These are phyloP conservation scores for Misgurnus mizolepis DNA, from an alignment of 2,113 vertebrate species.

Conservation along the genomic window DNA sequence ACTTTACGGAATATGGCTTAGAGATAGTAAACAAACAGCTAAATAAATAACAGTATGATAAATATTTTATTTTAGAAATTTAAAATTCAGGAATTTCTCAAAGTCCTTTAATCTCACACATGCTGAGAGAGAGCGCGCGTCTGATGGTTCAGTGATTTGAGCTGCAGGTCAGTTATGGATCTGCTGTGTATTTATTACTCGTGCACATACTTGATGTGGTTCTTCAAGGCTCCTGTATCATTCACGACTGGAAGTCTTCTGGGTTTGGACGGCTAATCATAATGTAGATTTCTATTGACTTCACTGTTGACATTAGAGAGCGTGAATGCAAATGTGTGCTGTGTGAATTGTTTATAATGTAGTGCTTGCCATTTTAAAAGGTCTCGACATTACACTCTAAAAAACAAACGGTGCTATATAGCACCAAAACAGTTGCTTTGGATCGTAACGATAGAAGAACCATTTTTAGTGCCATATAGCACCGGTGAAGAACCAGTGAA, in stretches of 20 bases:
- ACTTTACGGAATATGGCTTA: neutral
- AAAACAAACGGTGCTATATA: too few species aligned
- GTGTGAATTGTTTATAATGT: neutral
- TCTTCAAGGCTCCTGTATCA: slow-evolving; percentile 5
- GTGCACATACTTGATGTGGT: neutral
- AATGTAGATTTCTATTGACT: slow-evolving; percentile 37
- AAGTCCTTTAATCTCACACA: neutral
- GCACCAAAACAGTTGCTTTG: too few species aligned
- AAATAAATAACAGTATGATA: neutral
- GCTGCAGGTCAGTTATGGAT: neutral
- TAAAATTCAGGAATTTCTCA: neutral
- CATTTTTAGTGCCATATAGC: too few species aligned
- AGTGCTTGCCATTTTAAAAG: slow-evolving; percentile 12
- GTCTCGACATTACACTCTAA: neutral
- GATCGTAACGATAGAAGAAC: too few species aligned
- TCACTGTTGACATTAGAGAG: neutral
- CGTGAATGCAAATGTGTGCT: slow-evolving; percentile 29
- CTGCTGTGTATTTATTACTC: neutral
- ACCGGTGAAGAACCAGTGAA: too few species aligned
- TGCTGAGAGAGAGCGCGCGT: neutral
- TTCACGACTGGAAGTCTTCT: slow-evolving; percentile 1
- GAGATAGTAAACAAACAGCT: neutral
- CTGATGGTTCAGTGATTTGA: neutral
- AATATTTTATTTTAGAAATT: neutral
- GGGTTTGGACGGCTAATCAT: slow-evolving; percentile 24